Evolutionary conservation across 2,113 vertebrate species (phyloP), one percentile per base, ranked within the genome.

Genomic region (Python bivittatus): DNA sequence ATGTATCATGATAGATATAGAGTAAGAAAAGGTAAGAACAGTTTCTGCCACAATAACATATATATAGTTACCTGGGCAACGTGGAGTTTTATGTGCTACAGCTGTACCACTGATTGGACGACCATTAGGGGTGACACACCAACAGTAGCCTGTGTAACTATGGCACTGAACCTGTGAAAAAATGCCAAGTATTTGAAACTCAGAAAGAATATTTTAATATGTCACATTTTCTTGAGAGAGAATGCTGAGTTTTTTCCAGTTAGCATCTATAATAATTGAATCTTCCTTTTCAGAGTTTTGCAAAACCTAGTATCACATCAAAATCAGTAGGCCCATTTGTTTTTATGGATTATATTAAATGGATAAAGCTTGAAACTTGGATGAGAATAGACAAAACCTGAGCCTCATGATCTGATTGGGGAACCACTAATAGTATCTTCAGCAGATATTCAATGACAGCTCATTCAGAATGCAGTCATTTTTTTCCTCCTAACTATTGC

Each of bases 101-200:
- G 99, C 99, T 7, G 99, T 99, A 94, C 99, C 99, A 8, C 99
- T 99, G 96, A 99, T 98, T 13, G 99, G 99, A 90, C 99, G 97
- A 4, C 99, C 99, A 1, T 98, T 99, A 91, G 99, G 98, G 1
- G 98, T 99, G 91, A 99, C 99, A 56, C 99, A 99, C 99, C 99
- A 99, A 94, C 99, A 99, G 97, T 99, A 99, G 38, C 99, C 99
- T 1, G 99, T 99, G 96, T 99, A 99, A 96, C 99, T 99, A 92
- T 99, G 99, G 94, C 99, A 99, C 96, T 99, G 99, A 92, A 99
- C 98, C 99, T 99, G 97, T 58, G 84, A 61, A 79, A 91, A 95
- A 95, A 94, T 22, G 94, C 44, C 60, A 94, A 88, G 10, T 87
- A 90, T 0, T 0, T 17, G 13, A 91, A 95, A 29, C 64, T 87